These are phyloP conservation scores for Blastobasis lacticolella DNA, from an alignment of 2,888 invertebrate genomes.

Conservation along the genomic window DNA sequence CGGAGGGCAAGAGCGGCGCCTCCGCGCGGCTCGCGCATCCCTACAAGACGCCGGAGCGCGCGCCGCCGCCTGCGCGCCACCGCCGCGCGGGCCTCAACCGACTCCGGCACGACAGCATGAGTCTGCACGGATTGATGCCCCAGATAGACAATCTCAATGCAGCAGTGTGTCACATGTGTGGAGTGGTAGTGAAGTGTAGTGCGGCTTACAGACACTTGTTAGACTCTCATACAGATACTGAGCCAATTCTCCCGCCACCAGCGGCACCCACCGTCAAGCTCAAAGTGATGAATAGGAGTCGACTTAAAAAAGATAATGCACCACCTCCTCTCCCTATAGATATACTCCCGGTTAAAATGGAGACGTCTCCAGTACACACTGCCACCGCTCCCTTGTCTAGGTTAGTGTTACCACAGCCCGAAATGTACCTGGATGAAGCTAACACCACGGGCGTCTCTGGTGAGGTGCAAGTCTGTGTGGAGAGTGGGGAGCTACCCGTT, in stretches of 20 bases:
- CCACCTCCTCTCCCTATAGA: conserved; percentile 52
- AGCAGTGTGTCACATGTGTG: conserved; percentile 86
- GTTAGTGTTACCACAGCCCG: conserved; percentile 56
- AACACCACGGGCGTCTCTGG: conserved; percentile 42
- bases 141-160: conserved; percentile 84
- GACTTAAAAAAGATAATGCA: conserved; percentile 56
- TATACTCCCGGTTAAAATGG: conserved; percentile 47
- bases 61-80: conserved; percentile 26
- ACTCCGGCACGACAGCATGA: conserved; percentile 77
- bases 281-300: conserved; percentile 40
- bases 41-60: conserved; percentile 39
- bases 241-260: conserved; percentile 62
- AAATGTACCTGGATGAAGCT: conserved; percentile 51
- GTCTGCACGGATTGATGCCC: conserved; percentile 84
- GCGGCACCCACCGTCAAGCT: conserved; percentile 48
- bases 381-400: conserved; percentile 55
- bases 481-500: conserved; percentile 63
- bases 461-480: conserved; percentile 62
- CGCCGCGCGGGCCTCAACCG: conserved; percentile 69
- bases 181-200: conserved; percentile 84
- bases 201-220: conserved; percentile 84
- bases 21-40: conserved; percentile 44
- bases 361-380: conserved; percentile 47
- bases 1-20: conserved; percentile 41
- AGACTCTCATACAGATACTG: conserved; percentile 62